phyloP scores from a whole-genome alignment of 1,140 invertebrate species.

The Teleogryllus occipitalis region DNA sequence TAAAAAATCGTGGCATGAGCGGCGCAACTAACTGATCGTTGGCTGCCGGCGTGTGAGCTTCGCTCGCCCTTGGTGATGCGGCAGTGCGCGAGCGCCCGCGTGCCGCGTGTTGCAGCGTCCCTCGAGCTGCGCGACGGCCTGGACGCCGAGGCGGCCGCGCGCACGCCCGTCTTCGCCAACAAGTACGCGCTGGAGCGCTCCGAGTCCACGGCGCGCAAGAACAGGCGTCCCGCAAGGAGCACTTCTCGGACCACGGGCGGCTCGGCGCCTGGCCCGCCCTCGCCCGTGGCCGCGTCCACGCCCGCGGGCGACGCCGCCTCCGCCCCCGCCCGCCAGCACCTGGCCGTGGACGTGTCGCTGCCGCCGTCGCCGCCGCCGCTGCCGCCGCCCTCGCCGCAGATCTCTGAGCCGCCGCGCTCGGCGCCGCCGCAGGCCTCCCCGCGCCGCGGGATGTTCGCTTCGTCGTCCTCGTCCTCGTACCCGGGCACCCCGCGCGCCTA shows the following conservation, averaged over 20 bases:
- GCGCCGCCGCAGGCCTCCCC: slow-evolving; percentile 27
- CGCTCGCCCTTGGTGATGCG: too few species aligned
- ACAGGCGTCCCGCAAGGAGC: not conserved
- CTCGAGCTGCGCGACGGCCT: not conserved
- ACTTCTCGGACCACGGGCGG: too few species aligned
- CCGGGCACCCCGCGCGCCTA: slow-evolving; percentile 25
- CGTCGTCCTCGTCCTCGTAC: not conserved
- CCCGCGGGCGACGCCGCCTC: too few species aligned
- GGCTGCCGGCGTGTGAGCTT: too few species aligned
- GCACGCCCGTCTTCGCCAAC: slow-evolving; percentile 55
- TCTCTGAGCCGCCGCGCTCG: slow-evolving; percentile 24
- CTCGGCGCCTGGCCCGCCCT: not conserved
- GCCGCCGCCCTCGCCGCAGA: slow-evolving; percentile 10
- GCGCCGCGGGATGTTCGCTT: not conserved
- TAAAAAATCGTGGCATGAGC: too few species aligned
- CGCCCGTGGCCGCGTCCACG: too few species aligned
- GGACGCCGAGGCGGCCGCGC: slow-evolving; percentile 25
- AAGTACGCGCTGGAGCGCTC: slow-evolving; percentile 56
- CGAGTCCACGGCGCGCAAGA: slow-evolving; percentile 27
- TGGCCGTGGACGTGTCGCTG: slow-evolving; percentile 10
- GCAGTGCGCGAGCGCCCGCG: too few species aligned
- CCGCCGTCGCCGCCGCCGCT: slow-evolving; percentile 1
- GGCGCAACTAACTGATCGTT: too few species aligned
- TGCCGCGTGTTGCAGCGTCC: not conserved
- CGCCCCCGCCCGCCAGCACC: not conserved